These are phyloP conservation scores for Corythornis cristatus DNA, from an alignment of 2,113 vertebrate species.

Conservation along the genomic window DNA sequence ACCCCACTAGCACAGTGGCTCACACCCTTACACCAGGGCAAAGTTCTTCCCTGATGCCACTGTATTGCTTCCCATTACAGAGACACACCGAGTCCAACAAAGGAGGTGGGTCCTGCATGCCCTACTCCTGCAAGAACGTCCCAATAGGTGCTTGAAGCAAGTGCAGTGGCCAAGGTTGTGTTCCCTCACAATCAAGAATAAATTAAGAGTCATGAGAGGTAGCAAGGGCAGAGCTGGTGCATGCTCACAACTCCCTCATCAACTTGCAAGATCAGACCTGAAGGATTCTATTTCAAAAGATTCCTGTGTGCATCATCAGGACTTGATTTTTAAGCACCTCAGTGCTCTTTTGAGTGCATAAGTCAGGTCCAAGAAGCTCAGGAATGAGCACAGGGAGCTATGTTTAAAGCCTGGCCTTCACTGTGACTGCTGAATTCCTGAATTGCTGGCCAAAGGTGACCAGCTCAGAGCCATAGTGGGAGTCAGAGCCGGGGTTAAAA, in stretches of 20 bases:
- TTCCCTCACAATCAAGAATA: neutral
- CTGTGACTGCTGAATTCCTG: neutral
- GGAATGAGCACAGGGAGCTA: neutral
- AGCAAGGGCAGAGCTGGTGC: fast-evolving
- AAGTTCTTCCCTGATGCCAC: neutral
- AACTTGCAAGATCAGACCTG: neutral
- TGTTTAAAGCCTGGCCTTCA: neutral
- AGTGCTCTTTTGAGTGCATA: neutral
- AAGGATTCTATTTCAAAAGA: neutral
- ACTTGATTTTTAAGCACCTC: neutral
- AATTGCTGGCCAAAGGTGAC: neutral
- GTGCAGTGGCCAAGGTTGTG: fast-evolving
- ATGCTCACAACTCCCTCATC: neutral
- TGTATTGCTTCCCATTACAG: neutral
- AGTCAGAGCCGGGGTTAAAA: neutral
- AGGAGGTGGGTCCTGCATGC: neutral
- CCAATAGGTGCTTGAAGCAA: neutral
- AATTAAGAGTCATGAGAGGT: neutral
- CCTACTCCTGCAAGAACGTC: neutral
- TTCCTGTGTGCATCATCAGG: no score
- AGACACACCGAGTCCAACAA: neutral
- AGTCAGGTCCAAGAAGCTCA: neutral
- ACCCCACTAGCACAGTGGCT: neutral
- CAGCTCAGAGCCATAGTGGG: neutral
- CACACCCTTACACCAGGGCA: fast-evolving